These are phyloP conservation scores for Melanostoma mellinum DNA, from an alignment of 2,888 invertebrate species.

Conservation along the genomic window DNA sequence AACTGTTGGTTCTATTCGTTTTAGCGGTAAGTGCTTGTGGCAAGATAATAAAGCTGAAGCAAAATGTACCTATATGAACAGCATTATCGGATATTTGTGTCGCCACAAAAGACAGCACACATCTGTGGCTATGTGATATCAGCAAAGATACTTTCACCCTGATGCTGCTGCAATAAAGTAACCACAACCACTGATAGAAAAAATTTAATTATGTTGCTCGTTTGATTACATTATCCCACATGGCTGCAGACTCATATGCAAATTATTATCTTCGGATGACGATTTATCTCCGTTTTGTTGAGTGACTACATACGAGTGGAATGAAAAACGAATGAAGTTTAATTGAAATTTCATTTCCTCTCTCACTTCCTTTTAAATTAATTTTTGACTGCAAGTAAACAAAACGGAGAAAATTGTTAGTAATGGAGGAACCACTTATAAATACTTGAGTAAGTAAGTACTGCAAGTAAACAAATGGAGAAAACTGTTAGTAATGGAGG, in stretches of 20 bases:
- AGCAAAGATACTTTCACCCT: constrained; percentile 61
- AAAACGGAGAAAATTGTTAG: constrained; percentile 64
- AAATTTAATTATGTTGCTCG: constrained; percentile 63
- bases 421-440: constrained; percentile 28
- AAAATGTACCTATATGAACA: constrained; percentile 60
- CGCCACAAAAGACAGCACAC: constrained; percentile 31
- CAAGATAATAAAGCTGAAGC: constrained; percentile 36
- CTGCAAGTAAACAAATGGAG: constrained; percentile 67
- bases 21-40: not conserved
- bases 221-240: constrained; percentile 69
- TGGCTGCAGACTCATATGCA: constrained; percentile 66
- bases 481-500: constrained; percentile 65
- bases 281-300: constrained; percentile 71
- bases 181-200: constrained; percentile 41
- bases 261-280: constrained; percentile 71
- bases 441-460: too few relatives aligned
- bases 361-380: constrained; percentile 9
- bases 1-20: constrained; percentile 15
- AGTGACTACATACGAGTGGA: constrained; percentile 56
- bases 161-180: not conserved
- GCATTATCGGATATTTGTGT: constrained; percentile 49
- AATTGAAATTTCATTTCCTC: constrained; percentile 28
- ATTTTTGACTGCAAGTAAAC: constrained; percentile 60
- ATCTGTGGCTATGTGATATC: constrained; percentile 22
- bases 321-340: constrained; percentile 46